Evolutionary conservation across 1,140 invertebrate species (phyloP).

Genomic region (Drosophila pruinosa): DNA sequence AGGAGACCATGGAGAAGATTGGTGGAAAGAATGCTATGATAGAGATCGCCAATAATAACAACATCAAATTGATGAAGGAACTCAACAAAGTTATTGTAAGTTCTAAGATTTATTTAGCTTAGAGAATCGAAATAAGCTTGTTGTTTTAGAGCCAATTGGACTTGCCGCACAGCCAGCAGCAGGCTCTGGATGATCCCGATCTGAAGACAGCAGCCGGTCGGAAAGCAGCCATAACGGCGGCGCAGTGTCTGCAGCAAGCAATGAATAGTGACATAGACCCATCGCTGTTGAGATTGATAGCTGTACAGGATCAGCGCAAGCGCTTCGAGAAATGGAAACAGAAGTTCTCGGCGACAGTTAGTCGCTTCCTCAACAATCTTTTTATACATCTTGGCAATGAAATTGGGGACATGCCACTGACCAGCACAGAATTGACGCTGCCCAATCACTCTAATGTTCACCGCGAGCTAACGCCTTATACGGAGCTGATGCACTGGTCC

Average conservation of each 20-base stretch:
- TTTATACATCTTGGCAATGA: constrained; percentile 94
- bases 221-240: constrained; percentile 90
- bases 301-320: constrained; percentile 94
- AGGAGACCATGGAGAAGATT: constrained; percentile 94
- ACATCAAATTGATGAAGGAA: constrained; percentile 90
- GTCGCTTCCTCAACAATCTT: constrained; percentile 94
- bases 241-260: constrained; percentile 90
- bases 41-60: constrained; percentile 93
- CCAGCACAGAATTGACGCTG: constrained; percentile 86
- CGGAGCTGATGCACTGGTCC: constrained; percentile 95
- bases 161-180: constrained; percentile 88
- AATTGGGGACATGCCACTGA: constrained; percentile 82
- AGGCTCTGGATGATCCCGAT: constrained; percentile 89
- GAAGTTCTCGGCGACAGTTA: constrained; percentile 93
- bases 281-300: constrained; percentile 87
- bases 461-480: constrained; percentile 91
- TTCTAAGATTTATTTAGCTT: too few species aligned
- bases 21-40: constrained; percentile 96
- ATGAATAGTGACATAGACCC: constrained; percentile 89
- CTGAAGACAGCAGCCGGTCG: constrained; percentile 89
- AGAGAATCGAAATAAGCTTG: too few species aligned
- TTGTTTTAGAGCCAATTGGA: constrained; percentile 88
- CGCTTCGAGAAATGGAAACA: constrained; percentile 92
- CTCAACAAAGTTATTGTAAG: constrained; percentile 91
- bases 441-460: constrained; percentile 91